Evolutionary conservation across 1,140 invertebrate species (phyloP).

Genomic region (Solen grandis): DNA sequence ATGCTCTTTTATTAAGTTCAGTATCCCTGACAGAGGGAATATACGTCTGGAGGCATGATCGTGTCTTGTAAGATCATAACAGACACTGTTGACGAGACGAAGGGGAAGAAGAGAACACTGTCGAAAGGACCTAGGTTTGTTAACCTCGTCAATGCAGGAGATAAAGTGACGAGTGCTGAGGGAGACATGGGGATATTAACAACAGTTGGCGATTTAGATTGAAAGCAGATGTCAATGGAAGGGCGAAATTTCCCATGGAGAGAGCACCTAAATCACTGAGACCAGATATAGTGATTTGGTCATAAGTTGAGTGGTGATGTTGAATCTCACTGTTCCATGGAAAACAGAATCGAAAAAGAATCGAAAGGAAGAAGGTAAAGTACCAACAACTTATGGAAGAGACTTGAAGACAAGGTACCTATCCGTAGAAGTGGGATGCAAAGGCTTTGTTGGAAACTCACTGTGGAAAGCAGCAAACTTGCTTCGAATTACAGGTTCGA

Average conservation of each 20-base stretch:
- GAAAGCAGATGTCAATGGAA: no score
- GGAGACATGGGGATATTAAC: slow-evolving; percentile 15
- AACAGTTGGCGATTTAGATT: slow-evolving; percentile 28
- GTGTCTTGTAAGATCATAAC: slow-evolving; percentile 3
- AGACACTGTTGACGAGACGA: not conserved
- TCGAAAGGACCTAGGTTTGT: not conserved
- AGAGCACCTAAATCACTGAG: not conserved
- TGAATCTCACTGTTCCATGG: slow-evolving; percentile 54
- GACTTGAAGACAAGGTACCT: slow-evolving; percentile 17
- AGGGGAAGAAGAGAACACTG: not conserved
- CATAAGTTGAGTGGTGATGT: slow-evolving; percentile 1
- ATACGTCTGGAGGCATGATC: slow-evolving; percentile 23
- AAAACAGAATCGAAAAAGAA: no score
- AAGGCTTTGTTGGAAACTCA: not conserved
- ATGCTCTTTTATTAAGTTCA: slow-evolving; percentile 12
- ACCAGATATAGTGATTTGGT: slow-evolving; percentile 52
- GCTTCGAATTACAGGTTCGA: no score
- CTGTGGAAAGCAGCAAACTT: no score
- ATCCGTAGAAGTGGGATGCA: no score
- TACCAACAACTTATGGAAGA: no score
- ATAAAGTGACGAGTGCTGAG: not conserved
- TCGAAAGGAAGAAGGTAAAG: slow-evolving; percentile 48
- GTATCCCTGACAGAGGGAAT: not conserved
- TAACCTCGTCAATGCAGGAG: not conserved
- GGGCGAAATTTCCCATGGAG: slow-evolving; percentile 21